phyloP scores from a whole-genome alignment of 1,140 invertebrate genomes.

The Heliconius hewitsoni region DNA sequence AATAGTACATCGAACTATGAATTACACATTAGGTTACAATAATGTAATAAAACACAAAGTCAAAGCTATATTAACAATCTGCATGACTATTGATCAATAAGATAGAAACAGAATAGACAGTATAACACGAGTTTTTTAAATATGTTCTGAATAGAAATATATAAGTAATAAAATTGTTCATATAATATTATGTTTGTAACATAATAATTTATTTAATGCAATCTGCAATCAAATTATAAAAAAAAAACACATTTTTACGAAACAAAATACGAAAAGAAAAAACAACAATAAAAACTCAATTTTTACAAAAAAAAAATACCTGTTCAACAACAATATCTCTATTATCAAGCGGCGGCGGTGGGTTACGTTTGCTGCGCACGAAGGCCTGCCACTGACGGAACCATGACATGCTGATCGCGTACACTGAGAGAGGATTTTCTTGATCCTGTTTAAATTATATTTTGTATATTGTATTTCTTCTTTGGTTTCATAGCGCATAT shows the following conservation, averaged over 20 bases:
- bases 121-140: too few relatives aligned
- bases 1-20: conserved; percentile 36
- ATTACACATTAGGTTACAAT: conserved; percentile 48
- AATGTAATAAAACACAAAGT: background rate
- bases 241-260: too few relatives aligned
- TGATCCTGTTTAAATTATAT: conserved; percentile 53
- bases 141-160: too few relatives aligned
- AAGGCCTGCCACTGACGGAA: conserved; percentile 95
- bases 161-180: too few relatives aligned
- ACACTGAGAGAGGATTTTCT: conserved; percentile 84
- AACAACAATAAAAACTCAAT: background rate
- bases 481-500: too few relatives aligned
- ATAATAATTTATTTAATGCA: too few relatives aligned
- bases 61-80: background rate
- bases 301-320: conserved; percentile 42
- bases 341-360: conserved; percentile 94
- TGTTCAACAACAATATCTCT: conserved; percentile 83
- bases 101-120: too few relatives aligned
- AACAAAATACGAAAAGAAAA: background rate
- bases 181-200: too few relatives aligned
- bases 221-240: too few relatives aligned
- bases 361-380: conserved; percentile 88
- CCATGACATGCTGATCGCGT: conserved; percentile 94
- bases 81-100: too few relatives aligned
- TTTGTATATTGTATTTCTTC: background rate